These are phyloP conservation scores for Malacoraja senta DNA, from an alignment of 2,797 vertebrate genomes.

Conservation along the genomic window DNA sequence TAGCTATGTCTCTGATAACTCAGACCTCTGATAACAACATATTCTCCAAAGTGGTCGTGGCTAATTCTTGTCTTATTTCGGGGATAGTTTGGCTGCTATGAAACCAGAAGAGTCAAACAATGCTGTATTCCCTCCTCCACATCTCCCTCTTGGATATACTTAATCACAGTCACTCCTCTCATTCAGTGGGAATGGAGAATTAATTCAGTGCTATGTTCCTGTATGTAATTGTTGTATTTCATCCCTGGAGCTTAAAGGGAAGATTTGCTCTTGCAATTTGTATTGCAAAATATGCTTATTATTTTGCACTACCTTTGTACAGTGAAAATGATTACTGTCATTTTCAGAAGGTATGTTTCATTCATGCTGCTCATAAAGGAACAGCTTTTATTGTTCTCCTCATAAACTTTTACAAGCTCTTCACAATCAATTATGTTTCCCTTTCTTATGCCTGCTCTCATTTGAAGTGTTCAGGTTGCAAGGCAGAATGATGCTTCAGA, in stretches of 20 bases:
- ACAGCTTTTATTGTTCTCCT: background rate
- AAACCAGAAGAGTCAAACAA: background rate
- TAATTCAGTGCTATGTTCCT: background rate
- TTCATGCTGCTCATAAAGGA: background rate
- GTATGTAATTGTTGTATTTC: background rate
- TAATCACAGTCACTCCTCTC: background rate
- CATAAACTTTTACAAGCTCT: background rate
- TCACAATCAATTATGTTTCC: background rate
- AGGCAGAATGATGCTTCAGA: background rate
- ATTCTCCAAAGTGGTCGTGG: no score
- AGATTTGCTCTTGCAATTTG: background rate
- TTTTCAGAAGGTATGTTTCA: background rate
- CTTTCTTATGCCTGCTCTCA: background rate
- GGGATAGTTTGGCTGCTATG: background rate
- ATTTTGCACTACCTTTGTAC: background rate
- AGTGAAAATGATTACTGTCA: background rate
- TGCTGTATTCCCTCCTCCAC: background rate
- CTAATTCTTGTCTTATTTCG: background rate
- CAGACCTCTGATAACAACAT: no score
- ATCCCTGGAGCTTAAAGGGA: background rate
- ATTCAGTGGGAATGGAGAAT: background rate
- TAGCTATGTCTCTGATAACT: no score
- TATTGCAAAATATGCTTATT: background rate
- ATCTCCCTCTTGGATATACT: background rate
- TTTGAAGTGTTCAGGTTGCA: background rate